Base-by-base conservation (phyloP, 2,888 invertebrate species). In the Itoplectis maculator region DNA sequence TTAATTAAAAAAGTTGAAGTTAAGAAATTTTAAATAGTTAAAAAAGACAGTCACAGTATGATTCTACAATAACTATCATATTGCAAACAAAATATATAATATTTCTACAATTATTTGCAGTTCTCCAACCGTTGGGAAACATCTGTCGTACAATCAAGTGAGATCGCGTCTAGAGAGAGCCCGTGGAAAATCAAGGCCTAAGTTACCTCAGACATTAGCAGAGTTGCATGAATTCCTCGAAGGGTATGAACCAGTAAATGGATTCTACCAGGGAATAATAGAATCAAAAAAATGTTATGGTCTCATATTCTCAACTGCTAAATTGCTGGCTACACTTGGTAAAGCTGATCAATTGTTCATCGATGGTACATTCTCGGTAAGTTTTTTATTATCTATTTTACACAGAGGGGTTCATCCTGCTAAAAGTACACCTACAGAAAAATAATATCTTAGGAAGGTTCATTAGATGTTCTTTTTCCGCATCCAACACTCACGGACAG, bases 141-240 rank as follows among this genome's bases (percentile, higher is more conserved):
- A 29, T 29, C 2, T 56, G 29, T 56, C 56, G 5, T 56, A 56
- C 56, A 11, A 29, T 5, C 13, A 56, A 13, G 2, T 56, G 4
- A 23, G 56, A 11, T 29, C 29, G 13, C 56, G 56, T 8, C 29
- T 56, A 8, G 15, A 56, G 35, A n/a, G 11, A 29, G 18, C n/a
- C 1, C 56, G 56, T 29, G 56, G 7, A 29, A 9, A 7, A 15
- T 29, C 23, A 29, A 56, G 29, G 18, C 29, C 13, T 13, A 56
- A 35, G 7, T 13, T 56, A 4, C 56, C 56, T 8, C 56, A 35
- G 6, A 13, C 56, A 13, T 29, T 56, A n/a, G 2, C 0, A n/a
- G 56, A 56, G n/a, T n/a, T 56, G 3, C 29, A 56, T n/a, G 5
- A 35, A 35, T 56, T 56, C 35, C 56, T 56, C 11, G 11, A 56